A percentile compares a stretch with the other conserved stretches of the same genome.
These are phyloP conservation scores for Strigamia maritima DNA, from an alignment of 2,888 invertebrate species.

Conservation along the genomic window DNA sequence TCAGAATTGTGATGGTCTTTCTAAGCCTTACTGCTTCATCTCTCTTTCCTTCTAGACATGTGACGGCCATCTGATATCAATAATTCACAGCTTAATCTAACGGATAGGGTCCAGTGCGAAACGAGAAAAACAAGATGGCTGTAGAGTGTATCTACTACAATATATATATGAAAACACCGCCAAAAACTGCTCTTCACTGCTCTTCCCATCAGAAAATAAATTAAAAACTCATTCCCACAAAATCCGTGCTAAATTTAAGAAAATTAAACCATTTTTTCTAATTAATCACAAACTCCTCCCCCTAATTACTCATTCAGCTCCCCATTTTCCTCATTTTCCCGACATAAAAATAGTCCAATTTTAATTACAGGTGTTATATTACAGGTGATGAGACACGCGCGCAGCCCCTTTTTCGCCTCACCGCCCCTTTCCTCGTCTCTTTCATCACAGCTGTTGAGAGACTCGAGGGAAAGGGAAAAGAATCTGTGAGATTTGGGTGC, in stretches of 20 bases:
- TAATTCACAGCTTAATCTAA: conserved; percentile 32
- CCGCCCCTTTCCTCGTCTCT: background rate
- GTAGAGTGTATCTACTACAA: too few relatives aligned
- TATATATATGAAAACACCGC: background rate
- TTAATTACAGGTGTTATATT: conserved; percentile 28
- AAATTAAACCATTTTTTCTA: conserved; percentile 8
- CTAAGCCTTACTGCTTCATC: conserved; percentile 6
- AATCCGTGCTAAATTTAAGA: background rate
- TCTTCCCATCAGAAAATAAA: background rate
- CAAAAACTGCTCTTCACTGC: background rate
- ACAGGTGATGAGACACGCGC: conserved; percentile 17
- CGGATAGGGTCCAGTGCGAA: background rate
- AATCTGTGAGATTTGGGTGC: conserved; percentile 16
- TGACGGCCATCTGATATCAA: conserved; percentile 34
- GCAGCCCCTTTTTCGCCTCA: background rate
- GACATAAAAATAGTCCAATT: conserved; percentile 11
- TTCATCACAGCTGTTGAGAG: conserved; percentile 26
- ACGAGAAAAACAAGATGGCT: conserved; percentile 21
- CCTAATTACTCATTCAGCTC: conserved; percentile 4
- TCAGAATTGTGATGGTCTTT: conserved; percentile 34
- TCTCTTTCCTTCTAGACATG: conserved; percentile 7
- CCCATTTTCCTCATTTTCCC: background rate
- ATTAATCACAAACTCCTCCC: conserved; percentile 8
- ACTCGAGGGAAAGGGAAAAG: background rate
- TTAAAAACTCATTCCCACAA: background rate